Base-by-base conservation (phyloP, 2,113 vertebrate genomes). In the Myodes glareolus region DNA sequence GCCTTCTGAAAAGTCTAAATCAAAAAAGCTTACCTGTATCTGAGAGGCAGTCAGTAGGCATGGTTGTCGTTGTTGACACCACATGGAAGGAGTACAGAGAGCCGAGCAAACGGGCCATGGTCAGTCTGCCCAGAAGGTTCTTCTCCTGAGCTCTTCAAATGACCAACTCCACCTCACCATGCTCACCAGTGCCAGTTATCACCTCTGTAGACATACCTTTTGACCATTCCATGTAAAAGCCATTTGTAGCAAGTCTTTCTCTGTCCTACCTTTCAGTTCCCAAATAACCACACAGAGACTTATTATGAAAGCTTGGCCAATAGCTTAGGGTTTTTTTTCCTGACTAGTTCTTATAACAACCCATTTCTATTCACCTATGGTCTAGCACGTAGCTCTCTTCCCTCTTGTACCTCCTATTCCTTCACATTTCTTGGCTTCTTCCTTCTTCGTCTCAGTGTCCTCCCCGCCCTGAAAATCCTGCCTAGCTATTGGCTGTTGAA, bases 1-100 rank as follows among this genome's bases (percentile, higher is more conserved):
- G 67, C 27, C 13, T 93, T 88, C 10, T 58, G 50, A 16, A 80
- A 73, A 95, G 95, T 61, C 42, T 75, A 88, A 85, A 95, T 78
- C 73, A 19, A n/a, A 16, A 72, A 55, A 42, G 23, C 23, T 61
- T 61, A 84, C 36, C 55, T 84, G 23, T 7, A 86, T 68, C 39
- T 86, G 63, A 68, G 39, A 68, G 42, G 58, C 58, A 7, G 25
- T 29, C 52, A 84, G 55, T 29, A 63, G 81, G 52, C 55, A 17
- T 16, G 52, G 80, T 42, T 82, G 3, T 70, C 7, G 1, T 29
- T 39, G 23, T 84, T 42, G n/a, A 42, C 80, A 29, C 27, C 16
- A 8, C 23, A 4, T 9, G n/a, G 39, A 7, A 65, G 39, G 10
- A 11, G 61, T 31, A 65, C 14, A 84, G 14, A 5, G 39, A 65